phyloP scores from a whole-genome alignment of 2,797 vertebrate species.

The Neosilurus hyrtlii region DNA sequence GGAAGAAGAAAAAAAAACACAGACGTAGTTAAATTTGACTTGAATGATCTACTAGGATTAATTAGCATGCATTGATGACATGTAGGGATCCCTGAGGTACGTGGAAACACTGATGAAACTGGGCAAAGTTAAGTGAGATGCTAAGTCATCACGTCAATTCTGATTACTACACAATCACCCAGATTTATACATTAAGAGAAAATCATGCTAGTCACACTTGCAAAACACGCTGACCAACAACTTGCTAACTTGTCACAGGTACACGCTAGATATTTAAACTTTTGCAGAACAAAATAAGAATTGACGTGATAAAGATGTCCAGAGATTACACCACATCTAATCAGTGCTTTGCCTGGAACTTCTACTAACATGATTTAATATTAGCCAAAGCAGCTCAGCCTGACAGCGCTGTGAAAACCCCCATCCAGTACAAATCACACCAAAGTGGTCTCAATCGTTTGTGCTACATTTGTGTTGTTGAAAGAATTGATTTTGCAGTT shows the following conservation, averaged over 20 bases:
- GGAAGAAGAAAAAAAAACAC: not conserved
- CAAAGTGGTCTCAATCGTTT: no score
- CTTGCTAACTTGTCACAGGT: not conserved
- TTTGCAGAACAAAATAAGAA: not conserved
- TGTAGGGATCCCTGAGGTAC: not conserved
- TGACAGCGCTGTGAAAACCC: no score
- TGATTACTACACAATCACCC: not conserved
- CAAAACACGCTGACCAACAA: not conserved
- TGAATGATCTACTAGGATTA: not conserved
- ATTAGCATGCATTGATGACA: not conserved
- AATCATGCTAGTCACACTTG: no score
- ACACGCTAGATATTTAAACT: not conserved
- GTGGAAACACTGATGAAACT: not conserved
- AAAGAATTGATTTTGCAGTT: no score
- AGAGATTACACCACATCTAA: conserved; percentile 60
- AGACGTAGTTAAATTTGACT: not conserved
- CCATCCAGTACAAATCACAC: no score
- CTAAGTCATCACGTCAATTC: not conserved
- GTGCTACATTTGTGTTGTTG: no score
- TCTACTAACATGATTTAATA: conserved; percentile 45
- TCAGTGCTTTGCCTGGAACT: conserved; percentile 68
- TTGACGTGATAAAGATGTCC: not conserved
- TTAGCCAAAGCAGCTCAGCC: not conserved
- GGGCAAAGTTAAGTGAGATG: not conserved
- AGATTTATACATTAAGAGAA: not conserved